A percentile compares a stretch with the other conserved stretches of the same genome.
Evolutionary conservation across 2,797 vertebrate genomes (phyloP).

Genomic region (Morelia viridis): DNA sequence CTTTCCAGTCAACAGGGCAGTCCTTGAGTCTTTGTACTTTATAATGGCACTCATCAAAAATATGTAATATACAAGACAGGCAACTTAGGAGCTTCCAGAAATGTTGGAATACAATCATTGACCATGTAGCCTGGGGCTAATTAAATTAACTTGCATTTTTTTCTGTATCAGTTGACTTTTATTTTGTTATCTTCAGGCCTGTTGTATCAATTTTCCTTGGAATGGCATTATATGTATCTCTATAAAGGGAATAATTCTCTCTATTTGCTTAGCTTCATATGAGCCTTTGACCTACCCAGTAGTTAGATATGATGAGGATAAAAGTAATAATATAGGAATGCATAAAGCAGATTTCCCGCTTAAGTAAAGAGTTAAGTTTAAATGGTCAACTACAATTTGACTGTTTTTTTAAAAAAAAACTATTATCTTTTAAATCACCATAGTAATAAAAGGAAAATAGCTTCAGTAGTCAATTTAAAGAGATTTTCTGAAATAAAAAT

Average conservation of each 20-base stretch:
- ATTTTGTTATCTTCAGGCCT: background rate
- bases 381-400: background rate
- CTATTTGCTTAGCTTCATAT: background rate
- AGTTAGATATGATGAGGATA: background rate
- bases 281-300: no score
- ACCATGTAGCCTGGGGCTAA: background rate
- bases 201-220: background rate
- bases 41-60: background rate
- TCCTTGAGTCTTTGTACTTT: background rate
- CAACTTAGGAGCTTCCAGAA: background rate
- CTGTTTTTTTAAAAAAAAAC: background rate
- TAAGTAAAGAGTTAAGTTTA: background rate
- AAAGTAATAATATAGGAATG: background rate
- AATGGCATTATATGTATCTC: background rate
- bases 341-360: background rate
- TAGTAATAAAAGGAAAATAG: background rate
- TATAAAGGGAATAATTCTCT: background rate
- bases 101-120: background rate
- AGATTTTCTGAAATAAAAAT: conserved; percentile 4
- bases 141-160: background rate
- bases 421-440: background rate
- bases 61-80: background rate
- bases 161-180: background rate
- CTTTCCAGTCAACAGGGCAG: background rate
- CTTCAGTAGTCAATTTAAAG: background rate